phyloP scores from a whole-genome alignment of 2,888 invertebrate genomes.

The Hyppa rectilinea region DNA sequence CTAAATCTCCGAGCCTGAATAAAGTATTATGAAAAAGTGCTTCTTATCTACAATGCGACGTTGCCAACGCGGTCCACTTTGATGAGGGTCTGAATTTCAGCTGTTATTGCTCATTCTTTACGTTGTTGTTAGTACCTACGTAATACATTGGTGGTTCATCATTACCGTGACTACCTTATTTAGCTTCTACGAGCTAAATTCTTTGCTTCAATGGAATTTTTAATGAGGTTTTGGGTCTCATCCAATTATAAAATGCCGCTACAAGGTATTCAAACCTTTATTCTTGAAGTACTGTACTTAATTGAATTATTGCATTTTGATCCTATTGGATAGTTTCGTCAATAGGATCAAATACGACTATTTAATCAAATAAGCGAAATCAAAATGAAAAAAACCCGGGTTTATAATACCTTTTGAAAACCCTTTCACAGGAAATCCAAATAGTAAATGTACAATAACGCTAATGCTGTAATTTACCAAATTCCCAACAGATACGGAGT shows the following conservation, averaged over 20 bases:
- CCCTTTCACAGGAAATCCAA: neutral
- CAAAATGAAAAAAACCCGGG: neutral
- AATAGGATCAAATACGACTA: neutral
- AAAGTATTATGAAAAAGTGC: constrained; percentile 90
- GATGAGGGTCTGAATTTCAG: constrained; percentile 85
- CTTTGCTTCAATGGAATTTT: neutral
- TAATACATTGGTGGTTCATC: neutral
- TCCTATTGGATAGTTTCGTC: no score
- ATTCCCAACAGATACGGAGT: constrained; percentile 61
- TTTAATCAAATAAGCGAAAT: neutral
- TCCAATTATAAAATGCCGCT: neutral
- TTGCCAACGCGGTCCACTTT: constrained; percentile 74
- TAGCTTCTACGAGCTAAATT: neutral
- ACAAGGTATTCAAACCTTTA: neutral
- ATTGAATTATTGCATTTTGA: neutral
- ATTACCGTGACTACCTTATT: neutral
- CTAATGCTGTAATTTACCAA: constrained; percentile 45
- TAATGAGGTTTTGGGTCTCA: neutral
- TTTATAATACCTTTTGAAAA: neutral
- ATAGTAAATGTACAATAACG: constrained; percentile 31
- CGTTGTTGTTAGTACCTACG: neutral
- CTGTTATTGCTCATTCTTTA: constrained; percentile 59
- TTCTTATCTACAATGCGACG: constrained; percentile 84
- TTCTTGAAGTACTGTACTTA: neutral
- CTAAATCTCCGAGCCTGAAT: constrained; percentile 87